A percentile compares a stretch with the other conserved stretches of the same genome.
phyloP scores from a whole-genome alignment of 92 coral and sea anemone species.

The Parazoanthus darwini region DNA sequence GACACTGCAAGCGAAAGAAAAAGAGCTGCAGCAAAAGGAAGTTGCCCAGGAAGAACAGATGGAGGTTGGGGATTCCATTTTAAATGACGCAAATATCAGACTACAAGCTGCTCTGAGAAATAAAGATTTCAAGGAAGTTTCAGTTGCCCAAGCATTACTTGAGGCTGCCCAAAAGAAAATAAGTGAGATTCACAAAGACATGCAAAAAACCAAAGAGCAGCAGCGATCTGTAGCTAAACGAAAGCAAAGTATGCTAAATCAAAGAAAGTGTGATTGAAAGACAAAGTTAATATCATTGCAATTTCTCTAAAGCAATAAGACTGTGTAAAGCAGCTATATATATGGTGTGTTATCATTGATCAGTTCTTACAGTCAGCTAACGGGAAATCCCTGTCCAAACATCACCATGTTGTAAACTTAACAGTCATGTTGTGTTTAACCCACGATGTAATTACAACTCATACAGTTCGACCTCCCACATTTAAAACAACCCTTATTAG shows the following conservation, averaged over 20 bases:
- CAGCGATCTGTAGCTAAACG: background rate
- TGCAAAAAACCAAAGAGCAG: too few relatives aligned
- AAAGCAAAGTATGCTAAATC: constrained; percentile 13
- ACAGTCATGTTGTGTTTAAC: too few relatives aligned
- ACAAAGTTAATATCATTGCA: constrained; percentile 13
- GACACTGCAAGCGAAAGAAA: constrained; percentile 22
- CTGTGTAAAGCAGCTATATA: background rate
- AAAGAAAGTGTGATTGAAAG: constrained; percentile 20
- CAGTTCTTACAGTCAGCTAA: constrained; percentile 5
- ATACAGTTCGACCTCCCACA: too few relatives aligned
- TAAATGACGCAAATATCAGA: constrained; percentile 12
- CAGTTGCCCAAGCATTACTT: background rate
- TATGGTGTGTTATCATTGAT: background rate
- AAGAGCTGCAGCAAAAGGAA: constrained; percentile 18
- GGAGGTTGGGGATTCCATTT: constrained; percentile 27
- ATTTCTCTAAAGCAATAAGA: constrained; percentile 16
- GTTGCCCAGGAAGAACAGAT: constrained; percentile 27
- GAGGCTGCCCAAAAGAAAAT: too few relatives aligned
- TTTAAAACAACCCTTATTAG: too few relatives aligned
- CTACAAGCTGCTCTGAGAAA: constrained; percentile 26
- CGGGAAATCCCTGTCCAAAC: background rate
- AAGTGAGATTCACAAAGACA: too few relatives aligned
- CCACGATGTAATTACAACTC: too few relatives aligned
- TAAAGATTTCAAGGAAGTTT: constrained; percentile 26
- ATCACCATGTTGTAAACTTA: too few relatives aligned